Conservation (phyloP, 1,140 invertebrate species). For the Colletes latitarsis region DNA sequence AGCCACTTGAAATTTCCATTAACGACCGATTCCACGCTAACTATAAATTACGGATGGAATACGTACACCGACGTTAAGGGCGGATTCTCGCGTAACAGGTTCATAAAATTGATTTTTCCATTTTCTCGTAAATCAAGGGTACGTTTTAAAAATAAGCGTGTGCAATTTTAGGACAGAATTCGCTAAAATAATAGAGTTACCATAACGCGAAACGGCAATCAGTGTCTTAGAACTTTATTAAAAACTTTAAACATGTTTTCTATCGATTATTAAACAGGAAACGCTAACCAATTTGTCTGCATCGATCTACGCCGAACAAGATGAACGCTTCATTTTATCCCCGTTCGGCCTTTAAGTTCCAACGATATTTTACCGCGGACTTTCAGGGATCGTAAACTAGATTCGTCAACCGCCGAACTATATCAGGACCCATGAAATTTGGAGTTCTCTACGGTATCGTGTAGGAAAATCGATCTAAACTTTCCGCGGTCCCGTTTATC, state of each 20-base stretch:
- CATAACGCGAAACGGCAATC: too few relatives aligned
- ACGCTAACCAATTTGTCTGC: too few relatives aligned
- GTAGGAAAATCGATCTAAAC: conserved; percentile 18
- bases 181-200: too few relatives aligned
- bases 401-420: conserved; percentile 47
- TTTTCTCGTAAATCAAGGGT: too few relatives aligned
- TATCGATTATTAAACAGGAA: too few relatives aligned
- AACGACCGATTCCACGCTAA: conserved; percentile 53
- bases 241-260: too few relatives aligned
- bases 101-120: conserved; percentile 45
- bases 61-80: conserved; percentile 54
- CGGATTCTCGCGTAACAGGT: conserved; percentile 63
- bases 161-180: too few relatives aligned
- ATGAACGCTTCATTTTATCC: conserved; percentile 5
- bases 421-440: conserved; percentile 44
- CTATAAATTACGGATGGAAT: conserved; percentile 62
- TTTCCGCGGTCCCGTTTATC: conserved; percentile 27
- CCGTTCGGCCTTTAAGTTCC: background rate
- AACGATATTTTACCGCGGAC: conserved; percentile 33
- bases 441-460: conserved; percentile 21
- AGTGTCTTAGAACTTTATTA: too few relatives aligned
- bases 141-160: too few relatives aligned
- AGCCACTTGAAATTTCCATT: conserved; percentile 64
- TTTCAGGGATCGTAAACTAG: conserved; percentile 37
- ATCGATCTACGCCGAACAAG: conserved; percentile 9